Base-by-base conservation (phyloP, 2,113 vertebrate genomes). In the Ellobius talpinus region DNA sequence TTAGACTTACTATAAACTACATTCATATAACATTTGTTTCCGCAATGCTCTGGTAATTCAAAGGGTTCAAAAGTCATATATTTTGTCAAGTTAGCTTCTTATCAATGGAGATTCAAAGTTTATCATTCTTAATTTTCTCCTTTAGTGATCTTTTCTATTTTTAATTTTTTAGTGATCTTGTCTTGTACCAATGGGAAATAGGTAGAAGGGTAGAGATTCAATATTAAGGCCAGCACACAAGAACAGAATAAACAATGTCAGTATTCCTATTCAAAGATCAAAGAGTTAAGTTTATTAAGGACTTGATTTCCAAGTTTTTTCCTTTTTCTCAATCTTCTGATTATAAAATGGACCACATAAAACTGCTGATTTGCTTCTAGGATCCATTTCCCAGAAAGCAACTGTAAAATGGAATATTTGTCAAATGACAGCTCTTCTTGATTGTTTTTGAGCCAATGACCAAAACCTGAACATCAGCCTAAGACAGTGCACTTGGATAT, bases 71-170 rank as follows among this genome's bases (percentile, higher is more conserved):
- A 91, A 94, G 61, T 4, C 10, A 92, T 12, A 31, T 70, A 94
- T 89, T 89, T 91, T 91, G 77, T 85, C 78, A 88, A 87, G 29
- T 55, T 91, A 94, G 70, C 42, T 87, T 91, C 45, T 87, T 87
- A 55, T 93, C 63, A 79, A n/a, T 90, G 36, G 52, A 23, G 4
- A 31, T 86, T 50, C 63, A 39, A 96, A 93, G 91, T 89, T 86
- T 87, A 74, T 87, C 50, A 58, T 93, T 95, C 45, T 91, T 90
- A 33, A 92, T 82, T 87, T 95, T 73, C 12, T 87, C 50, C 19
- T 24, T 96, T 17, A 52, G 39, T 90, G 63, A 63, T 82, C 39
- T 95, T 94, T 93, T 63, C 73, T 19, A 92, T n/a, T 94, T 98
- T 91, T 63, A 85, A 90, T 68, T 87, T 42, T 7, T 76, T 94